A percentile compares a stretch with the other conserved stretches of the same genome.
Conservation (phyloP, 37 sponge, comb jelly and placozoan species). For the Diacarnus erythraeanus region DNA sequence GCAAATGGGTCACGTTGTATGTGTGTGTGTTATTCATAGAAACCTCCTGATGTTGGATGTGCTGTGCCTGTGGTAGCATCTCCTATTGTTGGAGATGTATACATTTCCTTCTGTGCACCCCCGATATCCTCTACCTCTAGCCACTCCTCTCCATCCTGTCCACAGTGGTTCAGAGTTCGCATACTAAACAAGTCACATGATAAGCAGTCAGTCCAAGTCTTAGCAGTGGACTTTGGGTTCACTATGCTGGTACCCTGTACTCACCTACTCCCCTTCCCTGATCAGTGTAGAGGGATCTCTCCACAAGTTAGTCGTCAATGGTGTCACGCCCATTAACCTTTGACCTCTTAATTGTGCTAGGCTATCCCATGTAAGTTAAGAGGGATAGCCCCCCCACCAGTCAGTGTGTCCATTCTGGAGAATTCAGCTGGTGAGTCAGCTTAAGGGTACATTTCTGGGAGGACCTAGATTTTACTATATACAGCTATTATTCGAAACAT, state of each 20-base stretch:
- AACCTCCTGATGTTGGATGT: background rate
- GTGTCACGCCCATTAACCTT: background rate
- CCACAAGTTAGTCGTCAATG: conserved; percentile 37
- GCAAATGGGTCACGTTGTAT: too few relatives aligned
- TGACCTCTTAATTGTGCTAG: conserved; percentile 2
- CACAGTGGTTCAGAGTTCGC: conserved; percentile 11
- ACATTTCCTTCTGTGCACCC: background rate
- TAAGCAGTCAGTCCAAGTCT: background rate
- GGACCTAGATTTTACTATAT: background rate
- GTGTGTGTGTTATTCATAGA: too few relatives aligned
- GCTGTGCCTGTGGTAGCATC: background rate
- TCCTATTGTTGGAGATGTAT: conserved; percentile 13
- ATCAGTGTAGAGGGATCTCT: conserved; percentile 36
- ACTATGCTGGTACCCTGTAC: conserved; percentile 7
- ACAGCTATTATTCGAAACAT: conserved; percentile 51
- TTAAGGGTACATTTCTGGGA: background rate
- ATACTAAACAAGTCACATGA: background rate
- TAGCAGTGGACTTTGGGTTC: conserved; percentile 56
- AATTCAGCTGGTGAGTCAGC: conserved; percentile 36
- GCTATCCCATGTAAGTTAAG: conserved; percentile 55
- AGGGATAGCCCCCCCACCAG: conserved; percentile 26
- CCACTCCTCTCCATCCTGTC: conserved; percentile 1
- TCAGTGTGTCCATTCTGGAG: conserved; percentile 26
- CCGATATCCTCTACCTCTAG: background rate
- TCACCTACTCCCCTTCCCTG: conserved; percentile 18